phyloP scores from a whole-genome alignment of 2,797 vertebrate genomes.

The Tenualosa ilisha region DNA sequence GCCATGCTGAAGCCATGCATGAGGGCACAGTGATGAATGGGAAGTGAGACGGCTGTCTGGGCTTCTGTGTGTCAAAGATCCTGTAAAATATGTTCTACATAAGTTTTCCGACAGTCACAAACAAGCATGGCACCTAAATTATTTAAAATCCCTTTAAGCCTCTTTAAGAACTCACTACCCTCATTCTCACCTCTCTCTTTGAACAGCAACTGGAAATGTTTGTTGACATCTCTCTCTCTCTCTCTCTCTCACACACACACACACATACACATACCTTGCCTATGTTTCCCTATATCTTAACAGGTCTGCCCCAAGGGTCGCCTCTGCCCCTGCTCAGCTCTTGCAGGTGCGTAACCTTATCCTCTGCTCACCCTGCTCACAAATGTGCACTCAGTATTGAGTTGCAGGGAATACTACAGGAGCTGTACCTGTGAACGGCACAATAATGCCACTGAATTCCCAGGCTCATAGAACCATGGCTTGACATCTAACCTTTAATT shows the following conservation, averaged over 20 bases:
- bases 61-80: not conserved
- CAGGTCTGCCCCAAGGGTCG: slow-evolving; percentile 57
- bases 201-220: too few relatives aligned
- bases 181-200: not conserved
- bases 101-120: not conserved
- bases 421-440: slow-evolving; percentile 42
- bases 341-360: not conserved
- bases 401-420: slow-evolving; percentile 66
- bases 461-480: slow-evolving; percentile 38
- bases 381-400: not conserved
- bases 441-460: slow-evolving; percentile 64
- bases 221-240: not conserved
- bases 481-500: not conserved
- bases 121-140: slow-evolving; percentile 2
- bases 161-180: not conserved
- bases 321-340: slow-evolving; percentile 43
- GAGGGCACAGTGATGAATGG: slow-evolving; percentile 9
- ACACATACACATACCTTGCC: not conserved
- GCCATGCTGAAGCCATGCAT: not conserved
- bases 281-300: not conserved
- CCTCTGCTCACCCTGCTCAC: not conserved
- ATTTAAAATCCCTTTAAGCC: not conserved
- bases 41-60: not conserved
- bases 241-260: not conserved
- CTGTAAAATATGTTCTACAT: not conserved